Base-by-base conservation (phyloP, 2,113 vertebrate genomes). In the Gopherus evgoodei region DNA sequence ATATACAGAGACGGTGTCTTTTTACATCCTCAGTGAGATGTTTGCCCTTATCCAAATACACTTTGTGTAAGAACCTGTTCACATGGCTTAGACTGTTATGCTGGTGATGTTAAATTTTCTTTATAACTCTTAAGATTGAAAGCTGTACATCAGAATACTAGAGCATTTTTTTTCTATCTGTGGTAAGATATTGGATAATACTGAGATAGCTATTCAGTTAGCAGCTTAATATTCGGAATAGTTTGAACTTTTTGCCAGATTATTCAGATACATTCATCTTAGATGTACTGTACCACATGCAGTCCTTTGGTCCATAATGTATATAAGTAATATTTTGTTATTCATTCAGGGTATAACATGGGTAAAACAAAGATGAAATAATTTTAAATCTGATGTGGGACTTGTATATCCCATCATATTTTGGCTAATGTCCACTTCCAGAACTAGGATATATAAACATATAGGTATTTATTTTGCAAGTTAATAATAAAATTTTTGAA, bases 1-100 rank as follows among this genome's bases (percentile, higher is more conserved):
- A 96, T 93, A 95, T 96, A 94, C 95, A 95, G 94, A n/a, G 62
- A 69, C 17, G 35, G 35, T 69, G 38, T 97, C 95, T 97, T 97
- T 96, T 97, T 95, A 96, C 85, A 81, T 94, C 88, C 79, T 92
- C 6, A 49, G 78, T 83, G 85, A 95, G 83, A n/a, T 69, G 8
- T 72, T 96, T 83, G 86, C 91, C 44, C 93, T 81, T 81, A 53
- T 86, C 72, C 19, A 4, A 93, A 95, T 81, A 31, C 0, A 8
- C 13, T 76, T 80, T 42, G 75, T 83, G 8, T 21, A 54, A 90
- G 96, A 85, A 42, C 42, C 50, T 59, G 14, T 29, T 91, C 87
- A 31, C 83, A 69, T 50, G 12, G 81, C 81, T 92, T 78, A 92
- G 80, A 88, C 81, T 90, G 42, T 84, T 84, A 6, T 22, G 76